Conservation (phyloP, 2,888 invertebrate species). For the Xanthia icteritia region DNA sequence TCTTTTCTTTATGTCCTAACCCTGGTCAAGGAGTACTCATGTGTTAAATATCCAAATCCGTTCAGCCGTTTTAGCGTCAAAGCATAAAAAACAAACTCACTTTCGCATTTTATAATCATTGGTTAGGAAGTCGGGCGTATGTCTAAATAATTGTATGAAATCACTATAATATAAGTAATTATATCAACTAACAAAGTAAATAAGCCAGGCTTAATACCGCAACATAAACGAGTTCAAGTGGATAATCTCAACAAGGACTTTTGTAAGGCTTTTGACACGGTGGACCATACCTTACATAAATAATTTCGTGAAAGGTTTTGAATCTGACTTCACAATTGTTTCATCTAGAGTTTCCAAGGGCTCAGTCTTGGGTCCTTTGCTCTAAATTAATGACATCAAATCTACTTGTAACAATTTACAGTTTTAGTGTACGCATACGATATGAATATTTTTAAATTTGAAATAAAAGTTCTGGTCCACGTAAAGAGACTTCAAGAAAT, state of each 20-base stretch:
- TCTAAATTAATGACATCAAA: background rate
- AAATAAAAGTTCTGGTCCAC: background rate
- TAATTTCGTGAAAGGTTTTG: background rate
- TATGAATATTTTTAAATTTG: background rate
- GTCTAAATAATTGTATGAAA: too few species aligned
- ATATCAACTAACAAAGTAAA: too few species aligned
- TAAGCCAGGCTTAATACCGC: too few species aligned
- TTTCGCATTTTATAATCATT: too few species aligned
- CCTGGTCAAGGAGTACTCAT: too few species aligned
- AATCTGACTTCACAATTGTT: background rate
- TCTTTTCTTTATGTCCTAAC: too few species aligned
- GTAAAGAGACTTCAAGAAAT: background rate
- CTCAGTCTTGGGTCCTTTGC: background rate
- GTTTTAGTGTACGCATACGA: background rate
- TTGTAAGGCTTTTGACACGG: background rate
- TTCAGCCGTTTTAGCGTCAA: too few species aligned
- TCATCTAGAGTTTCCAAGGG: background rate
- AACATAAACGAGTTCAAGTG: background rate
- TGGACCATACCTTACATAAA: background rate
- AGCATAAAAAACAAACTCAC: too few species aligned
- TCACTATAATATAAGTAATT: too few species aligned
- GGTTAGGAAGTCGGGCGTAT: too few species aligned
- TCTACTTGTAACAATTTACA: background rate
- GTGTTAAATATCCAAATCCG: too few species aligned
- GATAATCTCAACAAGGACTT: background rate